Percentiles rank a stretch among this genome's conserved stretches.
These are phyloP conservation scores for Grammomys surdaster DNA, from an alignment of 2,113 vertebrate genomes.

Conservation along the genomic window DNA sequence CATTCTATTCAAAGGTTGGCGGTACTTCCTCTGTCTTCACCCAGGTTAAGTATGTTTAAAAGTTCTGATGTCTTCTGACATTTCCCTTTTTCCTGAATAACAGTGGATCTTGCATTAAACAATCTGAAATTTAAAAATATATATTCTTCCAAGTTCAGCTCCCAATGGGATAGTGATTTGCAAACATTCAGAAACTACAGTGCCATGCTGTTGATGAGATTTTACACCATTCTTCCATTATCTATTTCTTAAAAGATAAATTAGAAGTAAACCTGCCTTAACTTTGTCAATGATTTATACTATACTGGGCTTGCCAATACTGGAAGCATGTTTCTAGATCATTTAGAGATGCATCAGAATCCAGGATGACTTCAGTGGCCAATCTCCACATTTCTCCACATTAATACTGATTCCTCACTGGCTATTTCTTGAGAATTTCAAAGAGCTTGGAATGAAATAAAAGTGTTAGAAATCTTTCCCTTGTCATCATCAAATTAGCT, in stretches of 20 bases:
- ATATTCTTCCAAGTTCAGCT: not conserved
- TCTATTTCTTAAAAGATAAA: conserved; percentile 42
- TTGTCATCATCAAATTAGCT: conserved; percentile 45
- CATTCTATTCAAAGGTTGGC: not conserved
- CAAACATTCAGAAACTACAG: conserved; percentile 8
- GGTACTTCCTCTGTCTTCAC: not conserved
- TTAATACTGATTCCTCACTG: not conserved
- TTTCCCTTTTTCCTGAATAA: not conserved
- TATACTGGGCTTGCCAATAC: not conserved
- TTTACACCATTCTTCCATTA: conserved; percentile 22
- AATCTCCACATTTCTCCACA: not conserved
- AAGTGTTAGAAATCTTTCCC: not conserved
- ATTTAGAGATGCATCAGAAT: conserved; percentile 9
- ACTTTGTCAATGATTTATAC: not conserved
- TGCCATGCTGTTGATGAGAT: not conserved
- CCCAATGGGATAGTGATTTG: conserved; percentile 15
- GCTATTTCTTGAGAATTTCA: conserved; percentile 38
- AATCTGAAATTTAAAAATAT: not conserved
- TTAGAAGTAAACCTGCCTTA: conserved; percentile 50
- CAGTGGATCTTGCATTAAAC: not conserved
- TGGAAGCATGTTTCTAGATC: conserved; percentile 8
- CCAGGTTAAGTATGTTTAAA: not conserved
- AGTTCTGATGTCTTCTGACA: not conserved
- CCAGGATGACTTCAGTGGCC: not conserved
- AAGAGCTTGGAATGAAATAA: conserved; percentile 38